Base-by-base conservation (phyloP, 2,888 invertebrate genomes). In the Andrena camellia region DNA sequence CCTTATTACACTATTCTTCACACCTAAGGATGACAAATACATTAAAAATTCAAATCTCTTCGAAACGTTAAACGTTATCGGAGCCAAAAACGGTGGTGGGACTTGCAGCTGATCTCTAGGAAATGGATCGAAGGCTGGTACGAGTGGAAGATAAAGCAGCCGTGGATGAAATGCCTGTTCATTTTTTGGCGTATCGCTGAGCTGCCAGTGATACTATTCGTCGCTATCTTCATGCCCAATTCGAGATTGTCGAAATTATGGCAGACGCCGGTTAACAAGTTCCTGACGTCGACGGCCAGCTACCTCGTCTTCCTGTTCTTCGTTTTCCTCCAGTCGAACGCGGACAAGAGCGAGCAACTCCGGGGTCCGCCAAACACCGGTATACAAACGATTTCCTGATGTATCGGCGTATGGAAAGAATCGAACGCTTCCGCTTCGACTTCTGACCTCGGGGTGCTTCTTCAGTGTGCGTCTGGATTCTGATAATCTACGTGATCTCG, bases 191-290 rank as follows among this genome's bases (percentile, higher is more conserved):
- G 95, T 20, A 90, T 95, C 1, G 52, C 94, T 2, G 74, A 94
- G 74, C 88, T 96, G 4, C 95, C 95, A 0, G 54, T 95, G 2
- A 94, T 96, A 7, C 91, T 93, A 0, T 10, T 95, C 59, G 94
- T 94, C 94, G 91, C 94, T 29, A 75, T 95, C 17, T 78, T 94
- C n/a, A 87, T 93, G 50, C 95, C 95, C 0, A 93, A 93, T 48
- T 95, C 95, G 86, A 86, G 92, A 13, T 91, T 94, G 71, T 95
- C 95, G 23, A 94, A 94, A 79, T 95, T 95, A 90, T 96, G 95
- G 95, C 94, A 95, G 86, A 95, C 96, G 88, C 97, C 97, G 35
- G 95, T 97, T 84, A 97, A 97, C 93, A 96, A 96, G 94, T 96
- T 97, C 94, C 95, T 97, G 88, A 96, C 96, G 70, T 96, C 96